Conservation (phyloP, 2,888 invertebrate species). For the Tenthredo mesomela region DNA sequence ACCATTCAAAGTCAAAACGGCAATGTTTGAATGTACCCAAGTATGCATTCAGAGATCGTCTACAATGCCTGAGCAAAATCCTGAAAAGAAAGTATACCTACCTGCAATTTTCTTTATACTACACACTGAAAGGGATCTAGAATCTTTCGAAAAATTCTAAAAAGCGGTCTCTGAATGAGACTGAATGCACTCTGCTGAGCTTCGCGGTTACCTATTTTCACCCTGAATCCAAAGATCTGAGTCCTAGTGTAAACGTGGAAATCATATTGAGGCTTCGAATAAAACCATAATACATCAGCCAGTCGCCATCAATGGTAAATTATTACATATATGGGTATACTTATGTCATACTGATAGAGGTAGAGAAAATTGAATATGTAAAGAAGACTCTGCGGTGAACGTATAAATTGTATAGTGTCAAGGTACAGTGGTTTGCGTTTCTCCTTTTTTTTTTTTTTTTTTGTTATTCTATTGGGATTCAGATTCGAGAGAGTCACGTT, state of each 20-base stretch:
- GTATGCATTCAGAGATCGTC: neutral
- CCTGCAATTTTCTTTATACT: neutral
- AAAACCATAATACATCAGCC: neutral
- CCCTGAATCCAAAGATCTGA: neutral
- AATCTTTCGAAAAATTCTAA: neutral
- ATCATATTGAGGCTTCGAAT: too few species aligned
- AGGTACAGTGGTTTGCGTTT: neutral
- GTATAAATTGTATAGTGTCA: neutral
- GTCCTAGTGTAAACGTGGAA: neutral
- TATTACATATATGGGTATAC: neutral
- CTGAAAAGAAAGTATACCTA: neutral
- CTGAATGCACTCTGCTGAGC: neutral
- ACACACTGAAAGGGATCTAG: neutral
- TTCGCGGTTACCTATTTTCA: neutral
- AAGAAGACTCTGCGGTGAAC: conserved; percentile 2
- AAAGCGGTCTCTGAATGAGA: neutral
- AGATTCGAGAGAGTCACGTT: conserved; percentile 16
- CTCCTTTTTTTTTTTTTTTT: neutral
- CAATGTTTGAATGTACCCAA: neutral
- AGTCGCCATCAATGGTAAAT: neutral
- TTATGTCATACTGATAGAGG: neutral
- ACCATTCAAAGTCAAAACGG: neutral
- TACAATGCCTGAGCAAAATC: neutral
- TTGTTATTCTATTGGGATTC: neutral
- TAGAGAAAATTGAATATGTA: neutral